phyloP scores from a whole-genome alignment of 2,113 vertebrate species.

The Hippocampus barbouri region DNA sequence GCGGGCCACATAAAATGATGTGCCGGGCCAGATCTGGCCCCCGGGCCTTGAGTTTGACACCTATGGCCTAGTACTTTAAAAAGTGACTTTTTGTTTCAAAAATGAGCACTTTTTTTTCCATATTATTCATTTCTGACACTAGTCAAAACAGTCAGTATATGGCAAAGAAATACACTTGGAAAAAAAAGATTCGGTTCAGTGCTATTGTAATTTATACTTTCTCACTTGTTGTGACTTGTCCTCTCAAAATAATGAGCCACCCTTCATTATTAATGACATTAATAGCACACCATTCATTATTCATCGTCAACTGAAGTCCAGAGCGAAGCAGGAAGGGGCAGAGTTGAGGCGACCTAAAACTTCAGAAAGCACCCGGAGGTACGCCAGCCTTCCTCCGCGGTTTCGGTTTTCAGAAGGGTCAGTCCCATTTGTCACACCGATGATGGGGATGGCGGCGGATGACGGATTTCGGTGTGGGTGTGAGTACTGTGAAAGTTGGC shows the following conservation, averaged over 20 bases:
- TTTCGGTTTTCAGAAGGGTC: conserved; percentile 34
- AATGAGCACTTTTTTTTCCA: too few species aligned
- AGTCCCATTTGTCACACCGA: conserved; percentile 29
- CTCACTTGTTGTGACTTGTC: conserved; percentile 35
- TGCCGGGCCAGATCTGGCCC: too few species aligned
- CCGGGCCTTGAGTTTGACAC: too few species aligned
- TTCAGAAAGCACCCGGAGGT: conserved; percentile 32
- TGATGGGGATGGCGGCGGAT: conserved; percentile 47
- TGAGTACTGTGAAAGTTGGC: conserved; percentile 14
- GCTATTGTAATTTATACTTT: conserved; percentile 15
- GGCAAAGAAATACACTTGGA: too few species aligned
- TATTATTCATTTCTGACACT: too few species aligned
- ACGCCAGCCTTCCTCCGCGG: conserved; percentile 20
- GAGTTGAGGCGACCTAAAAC: conserved; percentile 39
- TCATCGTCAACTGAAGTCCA: conserved; percentile 21
- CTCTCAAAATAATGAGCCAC: conserved; percentile 46
- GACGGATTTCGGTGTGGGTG: background rate
- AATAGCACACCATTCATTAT: conserved; percentile 50
- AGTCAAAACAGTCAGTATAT: too few species aligned
- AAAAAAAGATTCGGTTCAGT: background rate
- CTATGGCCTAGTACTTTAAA: too few species aligned
- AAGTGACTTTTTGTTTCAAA: too few species aligned
- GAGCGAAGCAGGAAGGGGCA: conserved; percentile 29
- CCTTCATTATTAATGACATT: conserved; percentile 49
- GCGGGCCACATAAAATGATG: too few species aligned